Base-by-base conservation (phyloP, 2,797 vertebrate species). In the Lithobates pipiens region DNA sequence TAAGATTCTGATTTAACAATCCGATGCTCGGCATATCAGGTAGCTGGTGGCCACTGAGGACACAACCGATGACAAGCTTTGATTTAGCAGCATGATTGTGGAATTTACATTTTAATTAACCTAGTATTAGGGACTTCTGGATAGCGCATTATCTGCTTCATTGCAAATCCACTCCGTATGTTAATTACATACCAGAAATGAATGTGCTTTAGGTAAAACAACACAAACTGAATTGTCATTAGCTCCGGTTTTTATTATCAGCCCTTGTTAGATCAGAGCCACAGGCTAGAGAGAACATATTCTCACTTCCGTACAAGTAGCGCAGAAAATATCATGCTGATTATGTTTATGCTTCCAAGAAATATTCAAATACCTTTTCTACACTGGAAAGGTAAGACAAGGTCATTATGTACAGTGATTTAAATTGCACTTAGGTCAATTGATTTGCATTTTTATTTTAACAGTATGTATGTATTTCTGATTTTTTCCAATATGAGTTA, bases 21-120 rank as follows among this genome's bases (percentile, higher is more conserved):
- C 1, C 15, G 63, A 42, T 63, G 36, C 21, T 61, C 44, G 39
- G 10, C 11, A 6, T 72, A 80, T 72, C 15, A 25, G 50, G 27
- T 63, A 65, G 74, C 54, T 61, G 42, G 29, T 77, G 65, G 29
- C 27, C 65, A 70, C 44, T 57, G 32, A 57, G 67, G 63, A 84
- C 29, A 32, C 29, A 42, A 21, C 65, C 8, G 82, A 77, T 70
- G 74, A 77, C 82, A 84, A 61, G 65, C 74, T 84, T 57, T 84
- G 82, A 84, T 84, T 77, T 57, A 84, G 82, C 82, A 84, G 82
- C 74, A 29, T 70, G 74, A 77, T 74, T 21, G 34, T 29, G 74
- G 65, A 84, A 84, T 84, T 84, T 76, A 76, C 65, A 84, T 84
- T 84, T 77, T 84, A 84, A 84, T 84, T 84, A 54, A 84, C 82